Percentiles rank a stretch among this genome's conserved stretches.
These are phyloP conservation scores for Tichodroma muraria DNA, from an alignment of 2,113 vertebrate species.

Conservation along the genomic window DNA sequence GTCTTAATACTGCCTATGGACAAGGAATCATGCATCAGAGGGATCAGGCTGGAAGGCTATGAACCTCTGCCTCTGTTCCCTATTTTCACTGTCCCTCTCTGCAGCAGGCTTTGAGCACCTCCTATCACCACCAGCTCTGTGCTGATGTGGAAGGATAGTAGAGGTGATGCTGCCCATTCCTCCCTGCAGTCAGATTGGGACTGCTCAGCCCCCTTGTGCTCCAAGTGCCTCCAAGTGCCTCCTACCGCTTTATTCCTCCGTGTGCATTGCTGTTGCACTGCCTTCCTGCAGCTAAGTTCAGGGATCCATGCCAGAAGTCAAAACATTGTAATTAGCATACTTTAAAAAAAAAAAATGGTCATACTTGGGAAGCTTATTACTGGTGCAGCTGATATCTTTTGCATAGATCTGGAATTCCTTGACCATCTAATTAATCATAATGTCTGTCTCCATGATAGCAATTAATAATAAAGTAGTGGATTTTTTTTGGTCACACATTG, in stretches of 20 bases:
- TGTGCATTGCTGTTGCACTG: rapidly evolving
- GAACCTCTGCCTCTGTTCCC: not conserved
- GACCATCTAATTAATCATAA: not conserved
- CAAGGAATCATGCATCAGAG: not conserved
- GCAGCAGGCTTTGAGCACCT: not conserved
- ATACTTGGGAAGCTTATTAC: not conserved
- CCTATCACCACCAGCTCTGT: not conserved
- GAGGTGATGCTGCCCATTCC: not conserved
- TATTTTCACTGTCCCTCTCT: not conserved
- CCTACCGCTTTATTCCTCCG: not conserved
- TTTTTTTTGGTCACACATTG: not conserved
- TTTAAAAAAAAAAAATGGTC: not conserved
- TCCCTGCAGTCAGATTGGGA: not conserved
- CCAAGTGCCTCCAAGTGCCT: not conserved
- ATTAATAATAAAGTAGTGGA: not conserved
- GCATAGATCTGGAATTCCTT: not conserved
- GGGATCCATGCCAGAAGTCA: not conserved
- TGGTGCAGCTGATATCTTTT: not conserved
- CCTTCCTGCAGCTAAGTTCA: not conserved
- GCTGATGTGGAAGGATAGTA: not conserved
- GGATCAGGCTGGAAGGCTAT: not conserved
- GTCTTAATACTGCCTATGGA: not conserved
- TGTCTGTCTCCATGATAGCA: not conserved
- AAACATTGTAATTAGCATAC: not conserved
- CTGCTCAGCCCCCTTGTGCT: not conserved